phyloP scores from a whole-genome alignment of 2,797 vertebrate genomes.

The Xenentodon cancila region DNA sequence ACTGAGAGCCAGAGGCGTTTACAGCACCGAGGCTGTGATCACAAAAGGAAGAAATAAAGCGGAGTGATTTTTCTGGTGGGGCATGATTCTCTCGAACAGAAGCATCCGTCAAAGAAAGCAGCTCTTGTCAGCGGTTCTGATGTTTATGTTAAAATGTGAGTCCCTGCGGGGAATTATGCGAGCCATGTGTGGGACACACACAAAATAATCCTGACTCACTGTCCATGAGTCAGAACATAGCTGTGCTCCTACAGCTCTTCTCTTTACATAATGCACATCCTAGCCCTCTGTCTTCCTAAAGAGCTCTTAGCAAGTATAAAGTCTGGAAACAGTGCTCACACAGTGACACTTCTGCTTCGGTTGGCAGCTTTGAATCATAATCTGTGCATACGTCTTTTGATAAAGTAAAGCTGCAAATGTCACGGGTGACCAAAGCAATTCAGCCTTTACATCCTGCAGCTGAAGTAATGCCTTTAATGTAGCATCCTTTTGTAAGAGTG shows the following conservation, averaged over 20 bases:
- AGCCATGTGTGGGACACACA: background rate
- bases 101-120: background rate
- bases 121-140: background rate
- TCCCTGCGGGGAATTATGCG: no score
- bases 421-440: conserved; percentile 14
- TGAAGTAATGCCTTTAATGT: conserved; percentile 28
- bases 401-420: conserved; percentile 30
- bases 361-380: conserved; percentile 30
- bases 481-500: background rate
- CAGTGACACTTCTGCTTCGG: conserved; percentile 20
- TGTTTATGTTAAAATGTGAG: conserved; percentile 5
- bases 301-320: conserved; percentile 32
- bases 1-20: conserved; percentile 2
- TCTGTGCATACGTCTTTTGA: conserved; percentile 9
- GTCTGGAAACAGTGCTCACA: conserved; percentile 6
- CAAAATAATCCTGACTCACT: conserved; percentile 19
- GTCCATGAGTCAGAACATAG: conserved; percentile 37
- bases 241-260: conserved; percentile 12
- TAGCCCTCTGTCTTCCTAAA: conserved; percentile 31
- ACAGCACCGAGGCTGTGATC: conserved; percentile 1
- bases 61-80: conserved; percentile 2
- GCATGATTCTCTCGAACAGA: background rate
- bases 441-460: background rate
- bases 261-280: conserved; percentile 47
- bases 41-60: background rate